Percentiles rank a stretch among this genome's conserved stretches.
Evolutionary conservation across 2,113 vertebrate species (phyloP).

Genomic region (Myotis davidii): DNA sequence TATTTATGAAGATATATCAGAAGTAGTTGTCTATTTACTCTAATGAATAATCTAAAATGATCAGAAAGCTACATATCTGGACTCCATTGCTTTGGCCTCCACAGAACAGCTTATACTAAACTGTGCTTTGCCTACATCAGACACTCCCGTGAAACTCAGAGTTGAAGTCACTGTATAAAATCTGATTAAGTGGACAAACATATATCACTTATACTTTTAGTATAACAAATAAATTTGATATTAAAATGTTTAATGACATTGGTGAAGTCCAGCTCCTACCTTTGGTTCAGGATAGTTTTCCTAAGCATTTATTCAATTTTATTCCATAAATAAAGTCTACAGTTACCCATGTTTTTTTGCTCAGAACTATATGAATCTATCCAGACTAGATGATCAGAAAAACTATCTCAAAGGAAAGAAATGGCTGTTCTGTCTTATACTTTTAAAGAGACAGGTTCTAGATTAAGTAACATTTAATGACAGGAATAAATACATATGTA

Average conservation of each 20-base stretch:
- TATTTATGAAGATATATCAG: background rate
- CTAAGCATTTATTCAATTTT: conserved; percentile 1
- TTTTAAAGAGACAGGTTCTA: background rate
- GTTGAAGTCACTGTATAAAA: background rate
- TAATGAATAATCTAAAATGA: background rate
- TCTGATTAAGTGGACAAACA: background rate
- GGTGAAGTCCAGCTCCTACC: background rate
- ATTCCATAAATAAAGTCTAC: background rate
- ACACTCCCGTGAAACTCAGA: background rate
- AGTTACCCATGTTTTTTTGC: background rate
- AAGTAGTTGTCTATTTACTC: background rate
- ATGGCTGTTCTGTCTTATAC: background rate
- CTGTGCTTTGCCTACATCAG: background rate
- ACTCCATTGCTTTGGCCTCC: background rate
- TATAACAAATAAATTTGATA: background rate
- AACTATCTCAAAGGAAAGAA: background rate
- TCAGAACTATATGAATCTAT: background rate
- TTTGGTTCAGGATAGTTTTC: background rate
- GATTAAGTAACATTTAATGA: background rate
- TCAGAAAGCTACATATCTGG: background rate
- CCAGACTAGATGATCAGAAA: background rate
- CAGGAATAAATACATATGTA: background rate
- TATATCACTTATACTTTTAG: background rate
- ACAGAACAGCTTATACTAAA: background rate
- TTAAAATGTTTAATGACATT: conserved; percentile 33